Percentiles rank a stretch among this genome's conserved stretches.
phyloP scores from a whole-genome alignment of 2,113 vertebrate genomes.

The Hypocryptadius cinnamomeus region DNA sequence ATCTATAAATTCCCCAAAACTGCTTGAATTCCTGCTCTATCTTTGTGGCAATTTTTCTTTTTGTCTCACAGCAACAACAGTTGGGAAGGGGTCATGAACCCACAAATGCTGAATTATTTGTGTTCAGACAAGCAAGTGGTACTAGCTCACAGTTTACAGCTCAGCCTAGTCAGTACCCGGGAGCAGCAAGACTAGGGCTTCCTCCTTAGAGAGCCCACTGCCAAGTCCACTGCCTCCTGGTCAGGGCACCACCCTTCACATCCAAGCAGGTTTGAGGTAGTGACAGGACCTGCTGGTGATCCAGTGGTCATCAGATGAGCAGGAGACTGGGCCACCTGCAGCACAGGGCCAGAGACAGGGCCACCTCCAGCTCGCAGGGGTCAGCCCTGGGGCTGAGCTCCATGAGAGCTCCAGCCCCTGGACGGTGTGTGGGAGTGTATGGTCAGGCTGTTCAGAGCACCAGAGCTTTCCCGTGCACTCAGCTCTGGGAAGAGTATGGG shows the following conservation, averaged over 20 bases:
- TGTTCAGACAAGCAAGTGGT: not conserved
- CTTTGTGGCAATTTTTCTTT: not conserved
- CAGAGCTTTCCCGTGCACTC: rapidly evolving
- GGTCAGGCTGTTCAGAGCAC: not conserved
- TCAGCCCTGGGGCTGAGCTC: not conserved
- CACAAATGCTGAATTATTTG: not conserved
- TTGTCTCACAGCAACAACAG: not conserved
- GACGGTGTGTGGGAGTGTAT: not conserved
- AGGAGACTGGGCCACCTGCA: not conserved
- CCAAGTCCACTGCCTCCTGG: rapidly evolving
- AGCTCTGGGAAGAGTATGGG: not conserved
- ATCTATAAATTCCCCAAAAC: not conserved
- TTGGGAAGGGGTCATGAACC: not conserved
- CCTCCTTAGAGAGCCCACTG: rapidly evolving
- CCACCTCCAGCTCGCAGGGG: too few species aligned
- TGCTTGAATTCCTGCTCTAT: not conserved
- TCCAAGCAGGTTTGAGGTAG: not conserved
- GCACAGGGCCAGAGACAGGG: not conserved
- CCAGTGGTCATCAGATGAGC: not conserved
- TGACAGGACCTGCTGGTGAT: not conserved
- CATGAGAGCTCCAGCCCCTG: not conserved
- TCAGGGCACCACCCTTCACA: rapidly evolving
- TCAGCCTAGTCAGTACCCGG: not conserved
- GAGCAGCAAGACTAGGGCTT: not conserved
- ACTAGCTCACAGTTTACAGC: not conserved